A percentile compares a stretch with the other conserved stretches of the same genome.
phyloP scores from a whole-genome alignment of 2,113 vertebrate species.

The Sphaerodactylus townsendi region DNA sequence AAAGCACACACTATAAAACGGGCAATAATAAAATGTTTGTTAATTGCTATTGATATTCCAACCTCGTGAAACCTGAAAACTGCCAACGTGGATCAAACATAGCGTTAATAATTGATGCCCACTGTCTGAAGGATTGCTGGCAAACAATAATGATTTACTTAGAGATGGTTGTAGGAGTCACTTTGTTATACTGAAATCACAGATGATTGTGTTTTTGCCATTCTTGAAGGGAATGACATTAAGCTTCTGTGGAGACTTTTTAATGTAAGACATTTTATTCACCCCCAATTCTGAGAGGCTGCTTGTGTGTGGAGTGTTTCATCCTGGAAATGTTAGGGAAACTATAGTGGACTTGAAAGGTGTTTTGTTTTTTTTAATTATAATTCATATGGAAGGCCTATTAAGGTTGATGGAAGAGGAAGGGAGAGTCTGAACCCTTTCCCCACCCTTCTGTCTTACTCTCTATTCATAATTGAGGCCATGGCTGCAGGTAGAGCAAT shows the following conservation, averaged over 20 bases:
- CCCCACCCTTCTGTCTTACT: neutral
- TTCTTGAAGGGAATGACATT: neutral
- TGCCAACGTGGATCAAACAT: neutral
- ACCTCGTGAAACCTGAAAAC: neutral
- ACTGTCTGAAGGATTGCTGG: neutral
- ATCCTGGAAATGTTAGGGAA: constrained; percentile 27
- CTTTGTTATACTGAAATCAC: neutral
- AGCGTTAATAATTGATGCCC: constrained; percentile 1
- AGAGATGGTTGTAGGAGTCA: neutral
- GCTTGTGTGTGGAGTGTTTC: constrained; percentile 51
- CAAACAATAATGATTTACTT: neutral
- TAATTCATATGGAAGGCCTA: neutral
- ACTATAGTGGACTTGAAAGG: neutral
- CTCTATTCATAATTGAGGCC: neutral
- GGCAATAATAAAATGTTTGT: neutral
- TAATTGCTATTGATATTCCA: neutral
- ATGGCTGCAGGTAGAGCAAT: neutral
- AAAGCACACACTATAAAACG: neutral
- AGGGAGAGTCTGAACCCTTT: neutral
- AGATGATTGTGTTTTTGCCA: neutral
- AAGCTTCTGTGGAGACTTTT: neutral
- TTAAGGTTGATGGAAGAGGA: neutral
- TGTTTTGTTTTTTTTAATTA: neutral
- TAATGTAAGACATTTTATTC: neutral
- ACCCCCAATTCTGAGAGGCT: constrained; percentile 35